Percentiles rank a stretch among this genome's conserved stretches.
phyloP scores from a whole-genome alignment of 2,797 vertebrate genomes.

The Prunella strophiata region DNA sequence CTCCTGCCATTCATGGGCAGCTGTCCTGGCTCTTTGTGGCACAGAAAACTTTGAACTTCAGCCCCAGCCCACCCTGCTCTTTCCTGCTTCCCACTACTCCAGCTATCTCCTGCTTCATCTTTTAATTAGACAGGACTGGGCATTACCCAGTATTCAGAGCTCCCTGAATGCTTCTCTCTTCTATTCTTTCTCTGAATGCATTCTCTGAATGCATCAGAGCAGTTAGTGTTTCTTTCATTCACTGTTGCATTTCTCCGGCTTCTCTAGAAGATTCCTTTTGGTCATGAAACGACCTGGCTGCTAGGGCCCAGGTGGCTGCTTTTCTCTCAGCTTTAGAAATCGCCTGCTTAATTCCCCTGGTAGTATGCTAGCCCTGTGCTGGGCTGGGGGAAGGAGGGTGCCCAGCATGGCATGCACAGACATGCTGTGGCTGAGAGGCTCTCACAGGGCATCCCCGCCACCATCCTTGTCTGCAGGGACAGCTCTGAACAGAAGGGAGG shows the following conservation, averaged over 20 bases:
- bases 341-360: conserved; percentile 11
- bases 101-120: not conserved
- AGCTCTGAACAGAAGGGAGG: not conserved
- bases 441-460: not conserved
- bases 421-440: fast-evolving
- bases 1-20: fast-evolving
- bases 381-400: not conserved
- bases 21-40: not conserved
- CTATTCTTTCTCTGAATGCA: not conserved
- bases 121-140: not conserved
- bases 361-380: not conserved
- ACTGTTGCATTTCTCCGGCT: not conserved
- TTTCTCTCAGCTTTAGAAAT: conserved; percentile 21
- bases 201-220: not conserved
- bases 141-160: not conserved
- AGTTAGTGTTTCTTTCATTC: not conserved
- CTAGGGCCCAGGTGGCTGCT: conserved; percentile 26
- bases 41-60: not conserved
- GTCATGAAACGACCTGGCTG: not conserved
- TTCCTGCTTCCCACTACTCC: not conserved
- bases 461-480: fast-evolving
- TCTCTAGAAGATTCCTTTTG: conserved; percentile 30
- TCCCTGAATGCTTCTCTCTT: not conserved
- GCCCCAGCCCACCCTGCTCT: not conserved
- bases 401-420: fast-evolving